Evolutionary conservation across 2,888 invertebrate genomes (phyloP), one percentile per base, ranked within the genome.

Genomic region (Coelopa pilipes): DNA sequence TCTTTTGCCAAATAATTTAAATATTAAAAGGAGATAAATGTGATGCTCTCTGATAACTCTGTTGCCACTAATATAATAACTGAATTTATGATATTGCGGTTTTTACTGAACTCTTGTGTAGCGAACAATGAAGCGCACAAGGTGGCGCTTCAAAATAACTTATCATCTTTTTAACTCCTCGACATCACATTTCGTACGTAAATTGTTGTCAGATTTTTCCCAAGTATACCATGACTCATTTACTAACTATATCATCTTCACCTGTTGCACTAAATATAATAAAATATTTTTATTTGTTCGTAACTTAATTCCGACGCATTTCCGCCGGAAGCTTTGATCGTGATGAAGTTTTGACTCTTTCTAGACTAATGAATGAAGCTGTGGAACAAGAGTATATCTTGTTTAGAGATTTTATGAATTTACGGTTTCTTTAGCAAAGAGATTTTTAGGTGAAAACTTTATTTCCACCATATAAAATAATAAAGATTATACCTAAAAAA

Each of bases 31-130:
- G 78, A 46, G 59, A 72, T 75, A 81, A 81, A 65, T 24, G 55
- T 71, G 46, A 65, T 65, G 46, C 70, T 24, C 34, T 17, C 19
- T 50, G 62, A 47, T 55, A 17, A 62, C 19, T 12, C 13, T 60
- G 4, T 10, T 57, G 11, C n/a, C 66, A 46, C 53, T 60, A 76
- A 79, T 79, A 79, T 72, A 63, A 70, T 78, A 59, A 7, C 74
- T 76, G 79, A 77, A 84, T 84, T 84, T 84, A 85, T 80, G 80
- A 80, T 79, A 79, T 79, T 85, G 84, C 82, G 80, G 82, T 72
- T 78, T 75, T 69, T 62, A 69, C 67, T 47, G 62, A 72, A 70
- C 47, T 45, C 63, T 50, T 45, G 63, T 59, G 60, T 47, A 62
- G 63, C 13, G 24, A 17, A 59, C 19, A 9, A 55, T 21, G 57